Percentiles rank a stretch among this genome's conserved stretches.
Evolutionary conservation across 2,113 vertebrate species (phyloP).

Genomic region (Burhinus bistriatus): DNA sequence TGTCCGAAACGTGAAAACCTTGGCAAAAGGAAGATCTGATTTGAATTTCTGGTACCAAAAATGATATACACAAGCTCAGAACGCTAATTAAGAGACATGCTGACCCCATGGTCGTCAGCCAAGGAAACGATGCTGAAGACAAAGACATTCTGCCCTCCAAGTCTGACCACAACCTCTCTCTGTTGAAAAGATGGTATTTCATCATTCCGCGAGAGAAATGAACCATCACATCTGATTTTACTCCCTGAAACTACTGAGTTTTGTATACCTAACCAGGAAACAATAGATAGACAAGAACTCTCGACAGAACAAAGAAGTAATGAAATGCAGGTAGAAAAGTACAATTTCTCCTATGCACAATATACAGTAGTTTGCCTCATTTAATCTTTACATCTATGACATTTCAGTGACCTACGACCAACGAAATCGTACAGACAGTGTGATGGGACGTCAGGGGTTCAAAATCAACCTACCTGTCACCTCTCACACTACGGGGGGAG

Average conservation of each 20-base stretch:
- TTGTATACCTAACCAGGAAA: not conserved
- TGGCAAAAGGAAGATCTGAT: not conserved
- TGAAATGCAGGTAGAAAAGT: not conserved
- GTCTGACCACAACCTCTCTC: not conserved
- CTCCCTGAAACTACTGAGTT: not conserved
- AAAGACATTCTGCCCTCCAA: not conserved
- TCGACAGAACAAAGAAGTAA: not conserved
- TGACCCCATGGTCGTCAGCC: not conserved
- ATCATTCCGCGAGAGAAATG: not conserved
- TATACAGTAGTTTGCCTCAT: not conserved
- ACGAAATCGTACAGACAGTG: accelerated
- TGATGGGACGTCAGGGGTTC: not conserved
- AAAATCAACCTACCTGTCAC: not conserved
- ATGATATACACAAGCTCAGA: not conserved
- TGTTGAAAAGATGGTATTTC: not conserved
- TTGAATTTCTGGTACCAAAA: not conserved
- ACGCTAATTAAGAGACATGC: not conserved
- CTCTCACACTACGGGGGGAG: not conserved
- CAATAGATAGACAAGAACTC: not conserved
- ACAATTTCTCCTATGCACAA: not conserved
- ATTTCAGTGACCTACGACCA: not conserved
- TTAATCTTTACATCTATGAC: not conserved
- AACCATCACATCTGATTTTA: not conserved
- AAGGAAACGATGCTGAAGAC: not conserved
- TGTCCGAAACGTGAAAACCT: not conserved